Percentiles rank a stretch among this genome's conserved stretches.
These are phyloP conservation scores for Orthonychiurus folsomi DNA, from an alignment of 2,888 invertebrate genomes.

Conservation along the genomic window DNA sequence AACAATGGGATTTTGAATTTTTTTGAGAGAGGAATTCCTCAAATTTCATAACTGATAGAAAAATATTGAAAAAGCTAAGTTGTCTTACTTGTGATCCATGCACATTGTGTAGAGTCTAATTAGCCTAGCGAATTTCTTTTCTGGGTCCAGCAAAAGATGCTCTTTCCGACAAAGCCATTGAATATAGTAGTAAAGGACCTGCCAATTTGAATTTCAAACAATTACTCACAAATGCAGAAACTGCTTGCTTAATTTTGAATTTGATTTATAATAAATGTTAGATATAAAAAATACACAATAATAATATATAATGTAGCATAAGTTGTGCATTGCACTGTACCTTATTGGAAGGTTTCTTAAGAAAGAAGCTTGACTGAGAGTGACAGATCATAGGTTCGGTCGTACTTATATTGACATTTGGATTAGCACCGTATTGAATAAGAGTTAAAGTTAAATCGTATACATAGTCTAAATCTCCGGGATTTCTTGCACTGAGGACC, in stretches of 20 bases:
- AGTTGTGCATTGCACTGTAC: slow-evolving; percentile 22
- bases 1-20: neutral
- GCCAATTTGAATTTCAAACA: slow-evolving; percentile 36
- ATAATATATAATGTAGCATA: neutral
- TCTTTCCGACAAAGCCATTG: slow-evolving; percentile 58
- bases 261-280: slow-evolving; percentile 1
- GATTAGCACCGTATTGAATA: slow-evolving; percentile 65
- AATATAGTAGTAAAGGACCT: slow-evolving; percentile 61
- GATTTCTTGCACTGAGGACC: slow-evolving; percentile 50
- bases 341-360: slow-evolving; percentile 53
- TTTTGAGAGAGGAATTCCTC: neutral
- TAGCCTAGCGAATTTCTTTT: slow-evolving; percentile 56
- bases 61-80: slow-evolving; percentile 2
- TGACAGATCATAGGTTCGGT: slow-evolving; percentile 49
- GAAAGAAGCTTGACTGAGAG: slow-evolving; percentile 49
- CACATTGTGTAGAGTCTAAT: slow-evolving; percentile 54
- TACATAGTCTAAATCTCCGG: slow-evolving; percentile 59
- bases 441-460: slow-evolving; percentile 61
- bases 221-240: neutral
- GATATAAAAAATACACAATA: slow-evolving; percentile 4
- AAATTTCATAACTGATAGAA: neutral
- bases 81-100: slow-evolving; percentile 36
- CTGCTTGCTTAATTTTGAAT: neutral
- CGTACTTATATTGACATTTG: slow-evolving; percentile 43
- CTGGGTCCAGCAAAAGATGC: slow-evolving; percentile 49